Conservation (phyloP, 2,113 vertebrate species). For the Phalacrocorax carbo region DNA sequence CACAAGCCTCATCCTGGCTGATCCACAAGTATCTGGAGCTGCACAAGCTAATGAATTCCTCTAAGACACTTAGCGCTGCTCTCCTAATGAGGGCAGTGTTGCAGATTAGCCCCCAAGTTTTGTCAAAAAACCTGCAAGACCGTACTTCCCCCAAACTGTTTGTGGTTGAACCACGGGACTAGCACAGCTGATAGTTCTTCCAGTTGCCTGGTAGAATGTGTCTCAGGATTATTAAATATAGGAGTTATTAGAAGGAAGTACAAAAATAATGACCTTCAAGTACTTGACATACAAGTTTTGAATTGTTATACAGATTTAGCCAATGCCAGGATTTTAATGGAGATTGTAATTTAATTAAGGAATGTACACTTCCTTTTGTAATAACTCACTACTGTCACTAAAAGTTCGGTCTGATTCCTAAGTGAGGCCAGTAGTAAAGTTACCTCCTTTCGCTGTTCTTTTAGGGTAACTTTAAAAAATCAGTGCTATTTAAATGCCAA, state of each 20-base stretch:
- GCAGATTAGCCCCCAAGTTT: not conserved
- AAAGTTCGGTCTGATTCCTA: not conserved
- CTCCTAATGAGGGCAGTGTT: not conserved
- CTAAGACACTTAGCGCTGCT: not conserved
- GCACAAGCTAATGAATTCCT: not conserved
- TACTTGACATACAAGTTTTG: not conserved
- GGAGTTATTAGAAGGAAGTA: not conserved
- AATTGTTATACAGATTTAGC: not conserved
- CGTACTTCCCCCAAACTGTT: not conserved
- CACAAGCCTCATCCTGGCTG: not conserved
- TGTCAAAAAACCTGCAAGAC: not conserved
- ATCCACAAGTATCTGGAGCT: not conserved
- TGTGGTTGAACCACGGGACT: not conserved
- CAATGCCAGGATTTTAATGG: not conserved
- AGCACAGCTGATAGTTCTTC: not conserved
- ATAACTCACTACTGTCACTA: not conserved
- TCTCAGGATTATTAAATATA: not conserved
- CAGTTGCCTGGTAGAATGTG: not conserved
- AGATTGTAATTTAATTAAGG: not conserved
- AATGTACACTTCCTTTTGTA: not conserved
- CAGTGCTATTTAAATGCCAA: not conserved
- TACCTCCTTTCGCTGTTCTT: not conserved
- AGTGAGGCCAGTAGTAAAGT: not conserved
- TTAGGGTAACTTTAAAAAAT: not conserved
- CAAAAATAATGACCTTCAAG: not conserved